Evolutionary conservation across 2,113 vertebrate genomes (phyloP).

Genomic region (Ailuropoda melanoleuca): DNA sequence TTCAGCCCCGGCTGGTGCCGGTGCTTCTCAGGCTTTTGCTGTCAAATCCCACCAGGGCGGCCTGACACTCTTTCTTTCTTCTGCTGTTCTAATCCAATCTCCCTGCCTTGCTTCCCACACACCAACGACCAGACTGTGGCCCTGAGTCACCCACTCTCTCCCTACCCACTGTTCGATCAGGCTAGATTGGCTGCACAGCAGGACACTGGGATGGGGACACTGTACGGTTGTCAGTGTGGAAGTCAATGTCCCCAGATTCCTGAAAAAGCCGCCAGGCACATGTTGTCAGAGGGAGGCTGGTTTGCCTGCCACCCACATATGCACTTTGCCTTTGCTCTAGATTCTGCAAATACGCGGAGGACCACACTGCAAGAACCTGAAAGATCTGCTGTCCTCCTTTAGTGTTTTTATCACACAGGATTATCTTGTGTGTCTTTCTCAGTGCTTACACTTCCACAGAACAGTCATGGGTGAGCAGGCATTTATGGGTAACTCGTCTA

Average conservation of each 20-base stretch:
- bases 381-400: background rate
- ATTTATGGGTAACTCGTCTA: background rate
- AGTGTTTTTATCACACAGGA: background rate
- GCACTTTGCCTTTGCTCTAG: background rate
- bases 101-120: background rate
- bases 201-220: background rate
- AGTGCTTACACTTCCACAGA: background rate
- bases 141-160: background rate
- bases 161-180: background rate
- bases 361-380: background rate
- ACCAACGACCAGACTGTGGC: background rate
- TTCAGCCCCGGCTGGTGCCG: background rate
- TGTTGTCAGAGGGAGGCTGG: background rate
- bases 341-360: background rate
- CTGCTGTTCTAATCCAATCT: background rate
- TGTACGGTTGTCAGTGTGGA: background rate
- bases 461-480: background rate
- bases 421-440: background rate
- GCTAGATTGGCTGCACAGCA: background rate
- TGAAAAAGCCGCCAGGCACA: background rate
- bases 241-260: background rate
- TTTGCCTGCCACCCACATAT: background rate
- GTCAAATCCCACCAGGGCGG: accelerated
- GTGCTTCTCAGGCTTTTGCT: background rate
- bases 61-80: accelerated